Evolutionary conservation across 2,797 vertebrate genomes (phyloP).

Genomic region (Megalops cyprinoides): DNA sequence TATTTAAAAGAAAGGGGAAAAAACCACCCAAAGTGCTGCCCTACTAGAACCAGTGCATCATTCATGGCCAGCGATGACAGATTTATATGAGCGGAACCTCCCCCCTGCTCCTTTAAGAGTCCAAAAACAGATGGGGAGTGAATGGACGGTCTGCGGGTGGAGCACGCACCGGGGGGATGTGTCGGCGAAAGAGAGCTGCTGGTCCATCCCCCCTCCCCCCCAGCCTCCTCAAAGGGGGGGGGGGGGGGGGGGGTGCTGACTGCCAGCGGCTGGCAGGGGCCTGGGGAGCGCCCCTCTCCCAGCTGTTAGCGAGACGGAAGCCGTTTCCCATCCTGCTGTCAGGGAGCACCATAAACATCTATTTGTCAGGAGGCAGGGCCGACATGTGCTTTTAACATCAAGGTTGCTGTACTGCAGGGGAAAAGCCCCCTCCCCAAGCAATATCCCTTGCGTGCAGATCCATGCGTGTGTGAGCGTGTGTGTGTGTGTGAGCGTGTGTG

Average conservation of each 20-base stretch:
- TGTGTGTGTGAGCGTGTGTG: no score
- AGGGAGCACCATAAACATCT: constrained; percentile 73
- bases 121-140: constrained; percentile 81
- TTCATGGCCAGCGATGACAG: constrained; percentile 74
- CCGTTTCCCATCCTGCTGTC: constrained; percentile 69
- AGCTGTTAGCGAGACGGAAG: constrained; percentile 61
- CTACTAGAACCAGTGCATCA: constrained; percentile 58
- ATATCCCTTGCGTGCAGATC: neutral
- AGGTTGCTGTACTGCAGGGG: no score
- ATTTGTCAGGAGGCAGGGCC: constrained; percentile 56
- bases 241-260: constrained; percentile 25
- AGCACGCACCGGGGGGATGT: constrained; percentile 51
- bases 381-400: constrained; percentile 22
- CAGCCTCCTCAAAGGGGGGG: neutral
- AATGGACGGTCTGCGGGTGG: constrained; percentile 76
- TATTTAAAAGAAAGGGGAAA: neutral
- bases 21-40: constrained; percentile 5
- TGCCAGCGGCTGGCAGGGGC: constrained; percentile 63
- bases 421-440: neutral
- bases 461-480: neutral
- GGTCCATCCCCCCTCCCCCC: no score
- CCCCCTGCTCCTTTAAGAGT: constrained; percentile 67
- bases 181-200: neutral
- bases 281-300: constrained; percentile 58
- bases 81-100: constrained; percentile 70